Evolutionary conservation across 2,888 invertebrate species (phyloP).

Genomic region (Eupithecia exiguata): DNA sequence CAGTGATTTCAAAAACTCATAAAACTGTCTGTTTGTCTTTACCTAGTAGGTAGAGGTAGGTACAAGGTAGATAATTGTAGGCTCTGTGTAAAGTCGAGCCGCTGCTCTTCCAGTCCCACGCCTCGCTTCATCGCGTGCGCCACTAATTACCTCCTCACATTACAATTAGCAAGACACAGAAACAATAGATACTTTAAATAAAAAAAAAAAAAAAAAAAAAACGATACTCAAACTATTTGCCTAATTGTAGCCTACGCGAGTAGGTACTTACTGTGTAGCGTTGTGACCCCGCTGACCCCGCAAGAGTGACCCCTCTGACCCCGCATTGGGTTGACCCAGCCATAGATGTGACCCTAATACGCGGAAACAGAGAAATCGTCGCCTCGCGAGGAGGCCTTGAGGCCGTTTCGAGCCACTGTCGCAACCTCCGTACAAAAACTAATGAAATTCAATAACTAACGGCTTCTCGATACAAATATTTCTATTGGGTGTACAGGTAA

Average conservation of each 20-base stretch:
- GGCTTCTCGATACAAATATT: not conserved
- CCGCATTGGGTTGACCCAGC: conserved; percentile 6
- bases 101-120: conserved; percentile 7
- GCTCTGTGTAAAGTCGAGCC: not conserved
- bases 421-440: conserved; percentile 19
- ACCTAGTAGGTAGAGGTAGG: too few relatives aligned
- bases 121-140: conserved; percentile 49
- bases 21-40: not conserved
- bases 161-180: conserved; percentile 48
- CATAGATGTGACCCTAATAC: conserved; percentile 41
- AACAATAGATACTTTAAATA: too few relatives aligned
- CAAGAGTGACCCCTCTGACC: conserved; percentile 28
- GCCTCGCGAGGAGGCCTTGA: conserved; percentile 33
- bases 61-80: not conserved
- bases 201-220: too few relatives aligned
- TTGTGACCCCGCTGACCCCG: conserved; percentile 31
- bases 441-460: conserved; percentile 10
- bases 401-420: conserved; percentile 21
- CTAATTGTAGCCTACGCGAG: conserved; percentile 43
- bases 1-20: not conserved
- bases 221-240: conserved; percentile 48
- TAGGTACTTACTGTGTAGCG: conserved; percentile 24
- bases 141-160: conserved; percentile 47
- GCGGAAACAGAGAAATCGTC: conserved; percentile 42
- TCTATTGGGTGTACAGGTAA: not conserved